Conservation (phyloP, 2,113 vertebrate species). For the Atherinomorus stipes region DNA sequence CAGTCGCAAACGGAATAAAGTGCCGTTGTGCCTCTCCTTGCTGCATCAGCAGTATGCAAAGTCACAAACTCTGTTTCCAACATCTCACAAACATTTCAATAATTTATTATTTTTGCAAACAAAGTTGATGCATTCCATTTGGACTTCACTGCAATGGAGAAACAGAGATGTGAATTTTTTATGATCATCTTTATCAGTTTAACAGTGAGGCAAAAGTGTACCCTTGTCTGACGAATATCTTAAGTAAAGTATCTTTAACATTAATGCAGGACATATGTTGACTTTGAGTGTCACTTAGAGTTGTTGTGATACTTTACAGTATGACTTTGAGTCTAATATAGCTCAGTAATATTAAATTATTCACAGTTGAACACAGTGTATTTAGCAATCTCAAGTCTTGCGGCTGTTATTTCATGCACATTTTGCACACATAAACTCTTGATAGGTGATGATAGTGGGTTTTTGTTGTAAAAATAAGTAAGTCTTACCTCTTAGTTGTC, state of each 20-base stretch:
- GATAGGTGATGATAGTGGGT: background rate
- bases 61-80: slow-evolving; percentile 21
- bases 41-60: slow-evolving; percentile 64
- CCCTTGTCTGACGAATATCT: slow-evolving; percentile 11
- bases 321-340: background rate
- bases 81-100: slow-evolving; percentile 38
- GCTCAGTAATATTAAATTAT: too few species aligned
- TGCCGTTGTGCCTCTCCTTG: slow-evolving; percentile 42
- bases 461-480: too few species aligned
- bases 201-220: slow-evolving; percentile 1
- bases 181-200: slow-evolving; percentile 16
- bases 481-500: slow-evolving; percentile 1
- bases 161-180: slow-evolving; percentile 11
- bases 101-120: slow-evolving; percentile 31
- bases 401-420: background rate
- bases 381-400: background rate
- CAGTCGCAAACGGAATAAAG: slow-evolving; percentile 50
- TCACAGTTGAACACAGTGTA: too few species aligned
- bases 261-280: slow-evolving; percentile 1
- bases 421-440: background rate
- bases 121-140: slow-evolving; percentile 27
- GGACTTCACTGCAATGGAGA: slow-evolving; percentile 1
- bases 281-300: background rate
- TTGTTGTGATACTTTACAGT: background rate
- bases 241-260: background rate